These are phyloP conservation scores for Cettia cetti DNA, from an alignment of 2,113 vertebrate genomes.

Conservation along the genomic window DNA sequence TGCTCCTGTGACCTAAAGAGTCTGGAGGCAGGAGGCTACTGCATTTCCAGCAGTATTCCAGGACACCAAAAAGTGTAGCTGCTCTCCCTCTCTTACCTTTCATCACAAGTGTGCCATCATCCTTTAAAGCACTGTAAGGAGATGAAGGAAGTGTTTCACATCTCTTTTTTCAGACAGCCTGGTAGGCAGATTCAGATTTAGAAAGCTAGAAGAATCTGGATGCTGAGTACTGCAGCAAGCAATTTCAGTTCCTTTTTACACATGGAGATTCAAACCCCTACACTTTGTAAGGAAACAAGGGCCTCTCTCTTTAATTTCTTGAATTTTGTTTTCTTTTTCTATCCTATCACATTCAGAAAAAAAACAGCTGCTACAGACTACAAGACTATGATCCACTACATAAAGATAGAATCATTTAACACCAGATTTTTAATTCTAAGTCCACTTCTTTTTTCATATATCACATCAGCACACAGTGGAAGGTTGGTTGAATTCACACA, in stretches of 20 bases:
- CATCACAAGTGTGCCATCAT: not conserved
- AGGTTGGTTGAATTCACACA: not conserved
- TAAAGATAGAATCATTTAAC: not conserved
- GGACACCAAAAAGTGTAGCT: not conserved
- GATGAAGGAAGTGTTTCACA: not conserved
- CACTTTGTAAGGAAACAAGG: not conserved
- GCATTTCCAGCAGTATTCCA: not conserved
- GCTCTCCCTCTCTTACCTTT: not conserved
- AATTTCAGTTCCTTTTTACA: constrained; percentile 18
- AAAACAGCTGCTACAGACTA: not conserved
- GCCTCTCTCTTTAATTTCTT: not conserved
- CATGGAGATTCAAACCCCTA: not conserved
- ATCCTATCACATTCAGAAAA: not conserved
- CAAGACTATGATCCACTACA: not conserved
- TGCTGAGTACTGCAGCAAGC: not conserved
- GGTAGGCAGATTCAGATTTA: not conserved
- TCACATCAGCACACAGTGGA: not conserved
- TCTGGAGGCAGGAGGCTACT: not conserved
- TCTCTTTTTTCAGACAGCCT: not conserved
- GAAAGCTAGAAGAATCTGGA: not conserved
- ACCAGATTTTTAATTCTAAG: not conserved
- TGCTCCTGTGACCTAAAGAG: fast-evolving
- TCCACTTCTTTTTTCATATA: not conserved
- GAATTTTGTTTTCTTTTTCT: not conserved
- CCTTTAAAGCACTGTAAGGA: not conserved